Evolutionary conservation across 2,113 vertebrate genomes (phyloP).

Genomic region (Megaleporinus macrocephalus): DNA sequence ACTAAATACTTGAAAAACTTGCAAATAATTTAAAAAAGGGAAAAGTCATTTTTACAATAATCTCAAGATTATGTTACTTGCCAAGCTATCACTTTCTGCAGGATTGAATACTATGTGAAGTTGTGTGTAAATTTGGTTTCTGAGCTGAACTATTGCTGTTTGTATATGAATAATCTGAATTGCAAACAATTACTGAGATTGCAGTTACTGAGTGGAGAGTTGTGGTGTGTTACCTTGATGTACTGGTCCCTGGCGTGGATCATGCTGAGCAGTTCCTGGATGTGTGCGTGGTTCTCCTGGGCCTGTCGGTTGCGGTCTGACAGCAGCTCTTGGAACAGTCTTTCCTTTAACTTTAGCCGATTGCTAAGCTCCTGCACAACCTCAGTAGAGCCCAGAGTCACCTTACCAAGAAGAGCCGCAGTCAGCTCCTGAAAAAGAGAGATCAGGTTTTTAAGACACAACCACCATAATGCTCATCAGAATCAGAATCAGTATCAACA

Average conservation of each 20-base stretch:
- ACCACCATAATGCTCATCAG: too few species aligned
- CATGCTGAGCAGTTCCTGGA: conserved; percentile 82
- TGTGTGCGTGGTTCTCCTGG: conserved; percentile 82
- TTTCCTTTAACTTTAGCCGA: conserved; percentile 87
- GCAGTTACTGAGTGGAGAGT: background rate
- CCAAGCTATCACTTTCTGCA: too few species aligned
- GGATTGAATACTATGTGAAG: too few species aligned
- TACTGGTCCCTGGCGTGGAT: conserved; percentile 81
- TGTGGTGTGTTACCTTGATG: conserved; percentile 74
- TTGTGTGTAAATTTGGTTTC: too few species aligned
- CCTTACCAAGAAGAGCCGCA: conserved; percentile 79
- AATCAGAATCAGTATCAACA: too few species aligned
- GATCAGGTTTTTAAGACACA: too few species aligned
- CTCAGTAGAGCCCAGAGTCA: conserved; percentile 74
- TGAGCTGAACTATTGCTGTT: too few species aligned
- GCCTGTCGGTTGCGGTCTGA: conserved; percentile 74
- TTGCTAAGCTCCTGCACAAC: conserved; percentile 82
- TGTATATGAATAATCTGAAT: too few species aligned
- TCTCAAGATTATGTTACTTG: too few species aligned
- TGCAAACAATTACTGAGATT: background rate
- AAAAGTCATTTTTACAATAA: too few species aligned
- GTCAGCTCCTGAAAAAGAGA: conserved; percentile 80
- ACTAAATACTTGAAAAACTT: too few species aligned
- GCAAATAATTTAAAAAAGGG: too few species aligned
- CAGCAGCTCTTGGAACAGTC: conserved; percentile 88